These are phyloP conservation scores for Notarius quadriscutis DNA, from an alignment of 2,113 vertebrate species.

Conservation along the genomic window DNA sequence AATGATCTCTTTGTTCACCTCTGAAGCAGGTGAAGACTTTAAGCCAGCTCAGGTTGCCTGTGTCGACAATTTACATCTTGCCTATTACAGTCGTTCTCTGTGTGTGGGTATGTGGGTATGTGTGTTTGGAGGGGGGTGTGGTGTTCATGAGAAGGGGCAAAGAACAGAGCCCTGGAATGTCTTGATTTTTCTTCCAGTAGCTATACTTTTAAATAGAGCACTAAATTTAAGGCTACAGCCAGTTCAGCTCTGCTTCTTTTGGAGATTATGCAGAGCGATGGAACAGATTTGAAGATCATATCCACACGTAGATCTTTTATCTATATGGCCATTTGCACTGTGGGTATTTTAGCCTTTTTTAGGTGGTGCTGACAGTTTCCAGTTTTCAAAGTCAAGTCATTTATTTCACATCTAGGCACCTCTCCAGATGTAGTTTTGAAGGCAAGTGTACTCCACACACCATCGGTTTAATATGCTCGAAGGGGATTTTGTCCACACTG, in stretches of 20 bases:
- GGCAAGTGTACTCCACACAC: not conserved
- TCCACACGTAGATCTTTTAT: not conserved
- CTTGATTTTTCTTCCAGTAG: not conserved
- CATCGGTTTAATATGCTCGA: not conserved
- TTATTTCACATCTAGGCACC: not conserved
- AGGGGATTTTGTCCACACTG: not conserved
- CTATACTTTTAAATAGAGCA: not conserved
- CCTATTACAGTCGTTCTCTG: slow-evolving; percentile 9
- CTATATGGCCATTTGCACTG: not conserved
- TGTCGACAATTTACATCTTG: slow-evolving; percentile 19
- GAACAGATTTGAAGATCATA: not conserved
- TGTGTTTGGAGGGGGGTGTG: not conserved
- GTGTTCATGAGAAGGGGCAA: slow-evolving; percentile 12
- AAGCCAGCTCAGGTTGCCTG: slow-evolving; percentile 29
- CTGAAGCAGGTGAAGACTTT: slow-evolving; percentile 27
- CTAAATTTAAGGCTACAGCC: not conserved
- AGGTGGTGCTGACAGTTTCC: not conserved
- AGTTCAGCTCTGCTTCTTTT: not conserved
- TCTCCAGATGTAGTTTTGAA: not conserved
- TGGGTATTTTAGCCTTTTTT: not conserved
- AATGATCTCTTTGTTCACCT: slow-evolving; percentile 46
- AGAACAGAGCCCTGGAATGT: slow-evolving; percentile 4
- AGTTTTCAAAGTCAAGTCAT: slow-evolving; percentile 8
- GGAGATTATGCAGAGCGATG: not conserved
- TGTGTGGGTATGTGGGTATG: not conserved